A percentile compares a stretch with the other conserved stretches of the same genome.
phyloP scores from a whole-genome alignment of 2,113 vertebrate genomes.

The Lampris megalopsis region DNA sequence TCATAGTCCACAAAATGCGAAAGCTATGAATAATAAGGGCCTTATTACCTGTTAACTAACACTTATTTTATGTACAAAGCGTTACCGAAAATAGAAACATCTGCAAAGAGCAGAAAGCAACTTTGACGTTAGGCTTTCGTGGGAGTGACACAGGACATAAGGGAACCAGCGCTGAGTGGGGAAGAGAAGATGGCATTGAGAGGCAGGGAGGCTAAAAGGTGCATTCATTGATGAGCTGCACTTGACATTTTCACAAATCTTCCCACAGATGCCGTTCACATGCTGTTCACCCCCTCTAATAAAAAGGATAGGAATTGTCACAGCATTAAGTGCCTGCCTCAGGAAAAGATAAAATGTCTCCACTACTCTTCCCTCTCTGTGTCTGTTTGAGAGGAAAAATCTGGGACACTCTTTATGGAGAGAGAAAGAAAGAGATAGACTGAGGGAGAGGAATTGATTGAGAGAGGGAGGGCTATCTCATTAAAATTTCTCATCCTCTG shows the following conservation, averaged over 20 bases:
- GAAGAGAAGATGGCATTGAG: slow-evolving; percentile 17
- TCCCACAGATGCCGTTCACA: neutral
- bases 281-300: slow-evolving; percentile 56
- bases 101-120: neutral
- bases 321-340: slow-evolving; percentile 41
- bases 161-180: neutral
- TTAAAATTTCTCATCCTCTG: slow-evolving; percentile 9
- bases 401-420: slow-evolving; percentile 49
- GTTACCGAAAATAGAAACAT: neutral
- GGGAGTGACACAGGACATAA: slow-evolving; percentile 2
- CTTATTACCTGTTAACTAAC: too few relatives aligned
- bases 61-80: too few relatives aligned
- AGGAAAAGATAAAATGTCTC: slow-evolving; percentile 28
- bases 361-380: slow-evolving; percentile 26
- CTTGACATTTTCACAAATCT: slow-evolving; percentile 46
- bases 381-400: slow-evolving; percentile 14
- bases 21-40: too few relatives aligned
- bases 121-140: slow-evolving; percentile 27
- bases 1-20: too few relatives aligned
- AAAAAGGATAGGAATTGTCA: slow-evolving; percentile 20
- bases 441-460: slow-evolving; percentile 12
- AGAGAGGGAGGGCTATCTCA: slow-evolving; percentile 14
- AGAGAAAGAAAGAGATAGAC: slow-evolving; percentile 20
- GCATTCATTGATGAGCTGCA: slow-evolving; percentile 38
- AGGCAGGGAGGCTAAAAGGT: slow-evolving; percentile 37